Conservation (phyloP, 2,797 vertebrate species). For the Tympanoctomys barrerae region DNA sequence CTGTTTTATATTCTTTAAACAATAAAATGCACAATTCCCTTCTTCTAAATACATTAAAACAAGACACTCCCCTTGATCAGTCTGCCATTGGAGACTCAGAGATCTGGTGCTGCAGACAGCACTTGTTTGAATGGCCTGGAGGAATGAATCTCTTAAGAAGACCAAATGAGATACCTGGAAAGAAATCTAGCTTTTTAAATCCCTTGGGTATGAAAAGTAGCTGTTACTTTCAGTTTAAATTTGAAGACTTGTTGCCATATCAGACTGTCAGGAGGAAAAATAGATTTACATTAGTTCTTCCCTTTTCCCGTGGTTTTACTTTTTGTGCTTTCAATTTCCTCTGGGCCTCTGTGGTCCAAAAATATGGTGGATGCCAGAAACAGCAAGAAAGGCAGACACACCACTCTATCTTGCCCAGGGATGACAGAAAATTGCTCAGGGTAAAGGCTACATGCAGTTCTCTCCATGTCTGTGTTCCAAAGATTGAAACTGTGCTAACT, state of each 20-base stretch:
- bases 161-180: constrained; percentile 69
- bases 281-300: neutral
- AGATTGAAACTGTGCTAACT: constrained; percentile 37
- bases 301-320: neutral
- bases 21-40: neutral
- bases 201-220: neutral
- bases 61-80: constrained; percentile 45
- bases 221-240: constrained; percentile 65
- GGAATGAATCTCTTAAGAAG: constrained; percentile 69
- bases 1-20: too few species aligned
- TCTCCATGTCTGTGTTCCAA: constrained; percentile 47
- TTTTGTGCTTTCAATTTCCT: neutral
- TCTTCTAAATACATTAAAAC: neutral
- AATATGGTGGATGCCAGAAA: neutral
- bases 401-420: neutral
- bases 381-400: neutral
- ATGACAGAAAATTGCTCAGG: neutral
- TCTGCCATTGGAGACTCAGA: neutral
- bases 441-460: constrained; percentile 42
- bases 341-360: neutral
- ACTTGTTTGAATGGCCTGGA: constrained; percentile 62
- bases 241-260: constrained; percentile 53
- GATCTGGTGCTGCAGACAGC: neutral
- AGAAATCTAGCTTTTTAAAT: constrained; percentile 38
- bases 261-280: neutral